Base-by-base conservation (phyloP, 92 coral and sea anemone species). In the Phenganax subtilis region DNA sequence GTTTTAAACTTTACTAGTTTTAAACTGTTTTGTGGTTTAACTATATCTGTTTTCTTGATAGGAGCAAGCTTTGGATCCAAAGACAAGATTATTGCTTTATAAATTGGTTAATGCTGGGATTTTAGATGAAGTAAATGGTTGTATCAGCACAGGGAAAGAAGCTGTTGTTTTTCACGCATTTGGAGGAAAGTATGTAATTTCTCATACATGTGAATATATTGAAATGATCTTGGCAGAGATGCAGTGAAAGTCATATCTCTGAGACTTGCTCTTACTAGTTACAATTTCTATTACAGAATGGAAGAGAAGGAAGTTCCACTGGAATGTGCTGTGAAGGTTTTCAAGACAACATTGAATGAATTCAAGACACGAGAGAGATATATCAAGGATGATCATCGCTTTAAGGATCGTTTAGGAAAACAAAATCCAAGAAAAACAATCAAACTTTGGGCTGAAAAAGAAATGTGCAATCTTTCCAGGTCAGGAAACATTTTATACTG, bases 61-160 rank as follows among this genome's bases (percentile, higher is more conserved):
- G 97, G 98, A 94, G 57, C 98, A 94, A 90, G 98, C 91, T 20
- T 68, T 94, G 64, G 98, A 94, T 67, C 98, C 98, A 17, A 94
- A 94, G 73, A 94, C 98, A 6, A 85, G 98, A 10, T 85, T 94
- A 64, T 68, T 94, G 76, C 75, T 94, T 84, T 94, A 94, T 89
- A 91, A 90, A 81, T 86, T 94, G 72, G 98, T 94, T 51, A 94
- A 94, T 55, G 85, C 89, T 3, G 96, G 90, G 71, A 86, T 88
- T 12, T 85, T 94, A 72, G 97, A 94, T 58, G 90, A 89, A 27
- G 89, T 94, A 37, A 94, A 92, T 86, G 98, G 98, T 17, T 92
- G 97, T 52, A 84, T 94, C 47, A 94, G 98, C 64, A 94, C 98
- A 63, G 98, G 98, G 9, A 94, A 94, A 79, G 98, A 94, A 75